phyloP scores from a whole-genome alignment of 2,113 vertebrate species.

The Oreochromis niloticus region DNA sequence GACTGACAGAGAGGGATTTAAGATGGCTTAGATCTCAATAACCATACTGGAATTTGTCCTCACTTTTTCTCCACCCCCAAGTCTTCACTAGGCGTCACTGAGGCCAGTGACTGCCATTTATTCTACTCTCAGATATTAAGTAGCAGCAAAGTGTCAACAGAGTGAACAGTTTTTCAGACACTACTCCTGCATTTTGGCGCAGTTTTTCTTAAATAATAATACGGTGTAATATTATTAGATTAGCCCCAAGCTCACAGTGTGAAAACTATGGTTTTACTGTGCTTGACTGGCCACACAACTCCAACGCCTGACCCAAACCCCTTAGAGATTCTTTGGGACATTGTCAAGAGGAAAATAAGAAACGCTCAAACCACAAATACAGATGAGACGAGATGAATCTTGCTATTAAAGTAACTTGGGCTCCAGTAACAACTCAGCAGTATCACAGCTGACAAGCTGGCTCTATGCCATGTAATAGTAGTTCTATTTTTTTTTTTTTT shows the following conservation, averaged over 20 bases:
- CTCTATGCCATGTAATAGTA: neutral
- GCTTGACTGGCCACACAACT: neutral
- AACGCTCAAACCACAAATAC: neutral
- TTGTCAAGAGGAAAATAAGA: neutral
- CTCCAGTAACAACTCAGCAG: neutral
- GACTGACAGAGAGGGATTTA: neutral
- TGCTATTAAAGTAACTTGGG: neutral
- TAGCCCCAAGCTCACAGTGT: neutral
- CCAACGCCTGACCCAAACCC: neutral
- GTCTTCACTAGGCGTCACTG: neutral
- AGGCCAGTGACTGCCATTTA: neutral
- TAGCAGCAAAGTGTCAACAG: neutral
- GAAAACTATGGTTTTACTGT: neutral
- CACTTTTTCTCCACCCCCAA: neutral
- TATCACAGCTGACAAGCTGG: neutral
- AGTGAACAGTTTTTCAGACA: neutral
- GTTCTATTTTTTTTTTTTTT: neutral
- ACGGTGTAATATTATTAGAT: neutral
- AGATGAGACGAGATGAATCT: neutral
- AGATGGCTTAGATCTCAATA: constrained; percentile 13
- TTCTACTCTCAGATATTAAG: neutral
- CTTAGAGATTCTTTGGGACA: neutral
- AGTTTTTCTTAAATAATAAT: neutral
- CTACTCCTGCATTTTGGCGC: accelerated
- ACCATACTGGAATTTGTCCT: neutral